Conservation (phyloP, 2,888 invertebrate genomes). For the Strigamia crassipes region DNA sequence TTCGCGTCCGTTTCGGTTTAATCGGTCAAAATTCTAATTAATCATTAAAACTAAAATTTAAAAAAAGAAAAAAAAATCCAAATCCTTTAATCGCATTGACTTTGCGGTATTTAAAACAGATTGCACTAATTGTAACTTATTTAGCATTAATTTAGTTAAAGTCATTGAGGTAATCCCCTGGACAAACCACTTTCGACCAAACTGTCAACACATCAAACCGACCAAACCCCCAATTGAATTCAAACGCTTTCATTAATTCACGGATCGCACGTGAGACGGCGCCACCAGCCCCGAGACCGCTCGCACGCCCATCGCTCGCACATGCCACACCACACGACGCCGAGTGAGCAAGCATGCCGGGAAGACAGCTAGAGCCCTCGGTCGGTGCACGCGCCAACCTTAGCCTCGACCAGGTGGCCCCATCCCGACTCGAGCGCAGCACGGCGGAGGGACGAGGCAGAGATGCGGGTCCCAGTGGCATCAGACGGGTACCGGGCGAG, state of each 20-base stretch:
- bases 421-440: conserved; percentile 42
- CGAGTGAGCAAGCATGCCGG: not conserved
- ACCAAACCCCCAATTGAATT: not conserved
- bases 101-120: not conserved
- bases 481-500: conserved; percentile 40
- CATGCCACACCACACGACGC: not conserved
- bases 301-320: not conserved
- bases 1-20: no score
- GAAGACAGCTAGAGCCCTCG: conserved; percentile 5
- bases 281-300: not conserved
- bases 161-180: not conserved
- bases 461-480: conserved; percentile 42
- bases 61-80: not conserved
- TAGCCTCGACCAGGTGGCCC: conserved; percentile 13
- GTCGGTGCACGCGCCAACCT: not conserved
- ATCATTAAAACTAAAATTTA: not conserved
- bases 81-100: not conserved
- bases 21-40: not conserved
- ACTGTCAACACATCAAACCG: conserved; percentile 24
- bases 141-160: not conserved
- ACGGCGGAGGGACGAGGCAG: conserved; percentile 40
- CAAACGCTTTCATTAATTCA: not conserved
- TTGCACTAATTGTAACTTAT: not conserved
- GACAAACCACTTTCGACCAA: not conserved
- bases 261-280: not conserved